Conservation (phyloP, 2,888 invertebrate genomes). For the Drosophila prostipennis region DNA sequence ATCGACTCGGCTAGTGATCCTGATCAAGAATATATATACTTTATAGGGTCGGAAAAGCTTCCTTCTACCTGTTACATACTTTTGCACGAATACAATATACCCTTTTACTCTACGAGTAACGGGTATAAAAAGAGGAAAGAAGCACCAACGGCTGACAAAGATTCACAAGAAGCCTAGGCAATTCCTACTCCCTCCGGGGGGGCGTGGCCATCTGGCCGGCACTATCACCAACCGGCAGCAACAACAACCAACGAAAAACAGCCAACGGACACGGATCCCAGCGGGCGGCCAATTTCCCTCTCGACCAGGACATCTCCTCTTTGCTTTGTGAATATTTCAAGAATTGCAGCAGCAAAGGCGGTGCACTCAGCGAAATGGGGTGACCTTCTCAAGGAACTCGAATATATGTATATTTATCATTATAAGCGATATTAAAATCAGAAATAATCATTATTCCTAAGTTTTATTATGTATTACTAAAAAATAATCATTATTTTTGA, state of each 20-base stretch:
- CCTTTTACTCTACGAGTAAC: too few species aligned
- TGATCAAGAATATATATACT: too few species aligned
- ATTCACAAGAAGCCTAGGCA: conserved; percentile 16
- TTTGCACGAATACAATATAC: too few species aligned
- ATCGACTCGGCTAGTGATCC: too few species aligned
- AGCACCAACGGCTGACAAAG: conserved; percentile 13
- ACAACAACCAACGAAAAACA: conserved; percentile 8
- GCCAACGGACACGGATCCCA: conserved; percentile 33
- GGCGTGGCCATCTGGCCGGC: conserved; percentile 14
- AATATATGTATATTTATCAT: too few species aligned
- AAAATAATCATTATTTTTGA: too few species aligned
- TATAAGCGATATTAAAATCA: too few species aligned
- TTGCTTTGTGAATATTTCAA: conserved; percentile 43
- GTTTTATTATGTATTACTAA: too few species aligned
- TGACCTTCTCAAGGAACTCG: too few species aligned
- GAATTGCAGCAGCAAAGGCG: conserved; percentile 15
- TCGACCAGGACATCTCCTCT: conserved; percentile 28
- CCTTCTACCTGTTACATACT: too few species aligned
- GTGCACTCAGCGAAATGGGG: neutral
- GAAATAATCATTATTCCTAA: too few species aligned
- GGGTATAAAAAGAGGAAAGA: conserved; percentile 18
- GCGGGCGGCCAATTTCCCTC: conserved; percentile 33
- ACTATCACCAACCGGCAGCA: conserved; percentile 11
- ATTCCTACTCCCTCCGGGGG: neutral
- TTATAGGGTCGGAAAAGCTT: too few species aligned